Evolutionary conservation across 2,113 vertebrate genomes (phyloP).

Genomic region (Seriola quinqueradiata): DNA sequence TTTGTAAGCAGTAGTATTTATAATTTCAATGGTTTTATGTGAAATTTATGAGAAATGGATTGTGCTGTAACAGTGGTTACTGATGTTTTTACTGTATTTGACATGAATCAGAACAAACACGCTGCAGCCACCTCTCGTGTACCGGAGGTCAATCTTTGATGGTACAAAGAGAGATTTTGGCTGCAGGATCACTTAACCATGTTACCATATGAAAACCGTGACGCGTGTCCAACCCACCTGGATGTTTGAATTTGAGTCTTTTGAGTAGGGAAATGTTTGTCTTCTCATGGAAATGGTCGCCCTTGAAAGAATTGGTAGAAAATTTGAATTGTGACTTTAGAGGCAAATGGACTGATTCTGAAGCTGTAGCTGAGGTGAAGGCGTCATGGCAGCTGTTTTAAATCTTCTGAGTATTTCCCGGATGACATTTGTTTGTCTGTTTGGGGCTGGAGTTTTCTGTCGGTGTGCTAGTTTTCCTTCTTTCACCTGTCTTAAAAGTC

Average conservation of each 20-base stretch:
- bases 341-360: conserved; percentile 39
- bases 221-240: background rate
- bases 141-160: background rate
- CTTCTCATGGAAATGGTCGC: conserved; percentile 53
- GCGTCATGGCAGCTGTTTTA: background rate
- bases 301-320: background rate
- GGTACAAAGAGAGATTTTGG: background rate
- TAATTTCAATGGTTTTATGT: too few relatives aligned
- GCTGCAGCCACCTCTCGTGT: background rate
- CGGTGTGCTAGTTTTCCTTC: background rate
- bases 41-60: too few relatives aligned
- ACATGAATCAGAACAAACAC: too few relatives aligned
- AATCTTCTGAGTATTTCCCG: background rate
- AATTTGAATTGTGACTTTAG: conserved; percentile 57
- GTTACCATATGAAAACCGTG: background rate
- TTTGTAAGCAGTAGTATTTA: too few relatives aligned
- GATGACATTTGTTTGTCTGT: background rate
- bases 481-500: background rate
- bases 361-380: conserved; percentile 1
- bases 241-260: background rate
- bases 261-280: conserved; percentile 63
- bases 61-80: too few relatives aligned
- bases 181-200: background rate
- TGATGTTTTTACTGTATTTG: too few relatives aligned
- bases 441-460: background rate